Percentiles rank a stretch among this genome's conserved stretches.
phyloP scores from a whole-genome alignment of 2,113 vertebrate genomes.

The Gambusia holbrooki region DNA sequence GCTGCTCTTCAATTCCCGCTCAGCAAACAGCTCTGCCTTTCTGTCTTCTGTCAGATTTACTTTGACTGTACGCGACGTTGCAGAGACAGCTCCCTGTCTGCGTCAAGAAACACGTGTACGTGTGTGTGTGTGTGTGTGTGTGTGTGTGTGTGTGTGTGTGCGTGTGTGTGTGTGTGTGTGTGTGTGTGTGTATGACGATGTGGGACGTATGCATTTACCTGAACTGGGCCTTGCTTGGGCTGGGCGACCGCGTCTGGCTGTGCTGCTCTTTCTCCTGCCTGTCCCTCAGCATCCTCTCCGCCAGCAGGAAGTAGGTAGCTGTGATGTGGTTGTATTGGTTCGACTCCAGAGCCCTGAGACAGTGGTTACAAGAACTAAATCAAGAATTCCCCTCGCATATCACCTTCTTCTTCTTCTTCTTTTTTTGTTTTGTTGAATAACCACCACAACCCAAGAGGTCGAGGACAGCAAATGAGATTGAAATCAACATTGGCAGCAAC shows the following conservation, averaged over 20 bases:
- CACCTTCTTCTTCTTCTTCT: not conserved
- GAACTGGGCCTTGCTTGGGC: conserved; percentile 98
- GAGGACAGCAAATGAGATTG: conserved; percentile 29
- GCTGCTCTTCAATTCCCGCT: conserved; percentile 15
- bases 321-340: conserved; percentile 99
- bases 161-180: not conserved
- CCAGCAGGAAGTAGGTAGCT: conserved; percentile 96
- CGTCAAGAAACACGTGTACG: conserved; percentile 14
- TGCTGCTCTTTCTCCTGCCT: conserved; percentile 92
- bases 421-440: not conserved
- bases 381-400: not conserved
- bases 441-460: conserved; percentile 2
- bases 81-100: conserved; percentile 37
- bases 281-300: conserved; percentile 94
- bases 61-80: conserved; percentile 26
- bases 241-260: conserved; percentile 91
- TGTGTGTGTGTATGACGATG: not conserved
- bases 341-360: conserved; percentile 91
- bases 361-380: not conserved
- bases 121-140: not conserved
- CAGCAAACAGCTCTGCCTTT: conserved; percentile 8
- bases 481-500: conserved; percentile 40
- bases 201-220: conserved; percentile 60
- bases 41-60: conserved; percentile 40
- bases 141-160: conserved; percentile 11